Evolutionary conservation across 1,140 invertebrate genomes (phyloP), one percentile per base, ranked within the genome.

Genomic region (Drosophila kikkawai): DNA sequence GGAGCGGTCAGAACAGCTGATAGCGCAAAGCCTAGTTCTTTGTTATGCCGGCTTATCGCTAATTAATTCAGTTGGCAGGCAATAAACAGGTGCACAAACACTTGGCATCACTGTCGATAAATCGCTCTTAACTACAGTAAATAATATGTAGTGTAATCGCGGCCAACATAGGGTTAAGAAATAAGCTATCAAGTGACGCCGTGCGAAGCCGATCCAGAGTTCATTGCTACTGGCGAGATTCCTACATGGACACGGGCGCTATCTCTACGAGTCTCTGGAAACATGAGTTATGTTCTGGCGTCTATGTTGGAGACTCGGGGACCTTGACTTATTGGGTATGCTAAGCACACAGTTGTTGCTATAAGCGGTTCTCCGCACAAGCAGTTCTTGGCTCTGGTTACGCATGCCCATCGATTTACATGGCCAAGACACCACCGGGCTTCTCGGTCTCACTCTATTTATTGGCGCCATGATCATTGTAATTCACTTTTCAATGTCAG

Each of bases 251-350:
- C 26, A 68, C 48, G 48, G 44, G 60, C 57, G 42, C 50, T 39
- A 73, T 63, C 74, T 74, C 75, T 56, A 79, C 61, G 51, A 57
- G 67, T 48, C 19, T 45, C 48, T 41, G 59, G 8, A 47, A 59
- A 41, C 63, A 56, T 75, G 44, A 42, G 12, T 68, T 64, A 45
- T 51, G 17, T 56, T 61, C 45, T 66, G 75, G 76, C 56, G 64
- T 51, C 58, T 71, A 66, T 44, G 55, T 36, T 51, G 57, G 19
- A 22, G 2, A 3, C 34, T 4, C 12, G 39, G 47, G 80, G 69
- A 87, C 84, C 84, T 88, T 87, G 84, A 88, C 84, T 87, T 88
- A 88, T 88, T 88, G 41, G 58, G 84, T 88, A 87, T 87, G 73
- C 84, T 73, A 29, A 29, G 17, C 84, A 87, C 82, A 84, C 37